Conservation (phyloP, 2,113 vertebrate genomes). For the Sinocyclocheilus rhinocerous region DNA sequence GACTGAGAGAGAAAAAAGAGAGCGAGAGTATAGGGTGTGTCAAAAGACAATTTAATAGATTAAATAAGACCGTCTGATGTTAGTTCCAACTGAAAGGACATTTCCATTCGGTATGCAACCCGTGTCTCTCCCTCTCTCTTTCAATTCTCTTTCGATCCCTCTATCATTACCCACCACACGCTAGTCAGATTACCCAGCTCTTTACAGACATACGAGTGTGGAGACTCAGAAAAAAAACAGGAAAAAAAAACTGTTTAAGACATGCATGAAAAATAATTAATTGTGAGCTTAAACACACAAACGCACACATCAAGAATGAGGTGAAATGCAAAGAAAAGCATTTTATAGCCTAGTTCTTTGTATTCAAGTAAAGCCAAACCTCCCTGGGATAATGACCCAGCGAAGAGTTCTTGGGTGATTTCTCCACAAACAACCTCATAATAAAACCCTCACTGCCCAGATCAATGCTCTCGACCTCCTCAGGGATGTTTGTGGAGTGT, state of each 20-base stretch:
- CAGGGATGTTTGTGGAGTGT: neutral
- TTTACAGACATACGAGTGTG: neutral
- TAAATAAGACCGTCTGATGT: conserved; percentile 24
- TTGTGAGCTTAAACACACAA: neutral
- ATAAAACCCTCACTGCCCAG: neutral
- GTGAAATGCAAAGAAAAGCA: neutral
- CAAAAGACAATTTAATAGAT: conserved; percentile 29
- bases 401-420: neutral
- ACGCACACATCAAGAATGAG: neutral
- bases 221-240: too few species aligned
- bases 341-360: neutral
- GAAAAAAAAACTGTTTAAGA: neutral
- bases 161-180: neutral
- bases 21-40: neutral
- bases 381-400: neutral
- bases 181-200: neutral
- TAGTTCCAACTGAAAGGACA: conserved; percentile 4
- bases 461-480: conserved; percentile 8
- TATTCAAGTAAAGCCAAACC: neutral
- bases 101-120: conserved; percentile 10
- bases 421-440: conserved; percentile 11
- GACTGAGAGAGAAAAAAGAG: neutral
- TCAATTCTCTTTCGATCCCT: neutral
- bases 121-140: neutral
- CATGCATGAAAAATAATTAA: neutral